phyloP scores from a whole-genome alignment of 2,888 invertebrate genomes.

The Protonemura montana region DNA sequence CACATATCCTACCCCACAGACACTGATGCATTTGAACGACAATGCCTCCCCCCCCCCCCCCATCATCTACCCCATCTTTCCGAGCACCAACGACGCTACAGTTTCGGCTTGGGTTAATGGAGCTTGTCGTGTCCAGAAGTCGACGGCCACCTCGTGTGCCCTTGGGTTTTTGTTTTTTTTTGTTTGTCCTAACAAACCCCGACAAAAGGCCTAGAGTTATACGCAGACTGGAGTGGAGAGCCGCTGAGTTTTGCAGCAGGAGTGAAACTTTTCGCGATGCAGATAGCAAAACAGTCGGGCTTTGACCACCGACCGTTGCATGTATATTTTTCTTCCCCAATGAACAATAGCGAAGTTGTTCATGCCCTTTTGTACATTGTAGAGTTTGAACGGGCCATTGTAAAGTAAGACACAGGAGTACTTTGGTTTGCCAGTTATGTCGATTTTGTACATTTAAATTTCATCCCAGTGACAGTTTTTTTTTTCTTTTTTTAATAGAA shows the following conservation, averaged over 20 bases:
- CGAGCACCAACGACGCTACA: no score
- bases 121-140: no score
- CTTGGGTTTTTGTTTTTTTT: not conserved
- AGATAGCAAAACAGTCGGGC: not conserved
- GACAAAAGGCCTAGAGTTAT: not conserved
- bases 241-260: no score
- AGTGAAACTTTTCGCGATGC: not conserved
- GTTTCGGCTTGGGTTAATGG: no score
- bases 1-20: no score
- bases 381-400: no score
- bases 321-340: not conserved
- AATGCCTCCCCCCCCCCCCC: not conserved
- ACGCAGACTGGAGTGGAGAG: no score
- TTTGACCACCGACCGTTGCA: not conserved
- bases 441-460: not conserved
- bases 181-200: not conserved
- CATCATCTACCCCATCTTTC: not conserved
- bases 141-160: not conserved
- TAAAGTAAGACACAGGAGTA: no score
- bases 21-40: no score
- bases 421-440: not conserved
- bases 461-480: conserved; percentile 5
- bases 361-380: no score
- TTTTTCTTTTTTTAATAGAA: not conserved
- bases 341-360: not conserved